Percentiles rank a stretch among this genome's conserved stretches.
phyloP scores from a whole-genome alignment of 2,888 invertebrate genomes.

The Polydrusus tereticollis region DNA sequence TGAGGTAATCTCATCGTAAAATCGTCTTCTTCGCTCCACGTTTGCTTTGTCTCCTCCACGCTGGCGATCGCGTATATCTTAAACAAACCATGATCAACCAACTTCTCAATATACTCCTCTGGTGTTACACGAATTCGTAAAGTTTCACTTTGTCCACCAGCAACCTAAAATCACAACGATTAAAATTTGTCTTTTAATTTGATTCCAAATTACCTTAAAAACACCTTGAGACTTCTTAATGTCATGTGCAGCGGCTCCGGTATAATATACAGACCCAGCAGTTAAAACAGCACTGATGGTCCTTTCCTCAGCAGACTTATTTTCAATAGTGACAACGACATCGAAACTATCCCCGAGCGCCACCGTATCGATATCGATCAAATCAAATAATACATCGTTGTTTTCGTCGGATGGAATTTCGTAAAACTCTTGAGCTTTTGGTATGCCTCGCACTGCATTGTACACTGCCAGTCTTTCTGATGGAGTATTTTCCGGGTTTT shows the following conservation, averaged over 20 bases:
- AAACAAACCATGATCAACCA: slow-evolving; percentile 85
- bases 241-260: slow-evolving; percentile 78
- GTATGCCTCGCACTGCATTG: slow-evolving; percentile 80
- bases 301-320: slow-evolving; percentile 72
- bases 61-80: slow-evolving; percentile 83
- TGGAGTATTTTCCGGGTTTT: slow-evolving; percentile 78
- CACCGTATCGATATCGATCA: slow-evolving; percentile 78
- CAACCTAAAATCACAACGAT: slow-evolving; percentile 28
- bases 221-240: slow-evolving; percentile 79
- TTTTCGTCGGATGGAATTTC: slow-evolving; percentile 70
- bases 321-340: slow-evolving; percentile 76
- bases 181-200: too few species aligned
- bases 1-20: slow-evolving; percentile 83
- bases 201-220: slow-evolving; percentile 73
- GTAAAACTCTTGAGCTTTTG: slow-evolving; percentile 72
- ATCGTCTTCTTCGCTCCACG: slow-evolving; percentile 87
- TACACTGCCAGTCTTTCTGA: slow-evolving; percentile 81
- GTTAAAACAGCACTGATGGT: slow-evolving; percentile 75
- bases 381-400: slow-evolving; percentile 74
- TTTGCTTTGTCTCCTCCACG: slow-evolving; percentile 85
- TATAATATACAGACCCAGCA: slow-evolving; percentile 81
- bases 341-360: slow-evolving; percentile 79
- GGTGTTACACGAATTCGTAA: slow-evolving; percentile 72
- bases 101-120: slow-evolving; percentile 81
- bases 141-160: slow-evolving; percentile 69